These are phyloP conservation scores for Ophraella communa DNA, from an alignment of 2,888 invertebrate species.

Conservation along the genomic window DNA sequence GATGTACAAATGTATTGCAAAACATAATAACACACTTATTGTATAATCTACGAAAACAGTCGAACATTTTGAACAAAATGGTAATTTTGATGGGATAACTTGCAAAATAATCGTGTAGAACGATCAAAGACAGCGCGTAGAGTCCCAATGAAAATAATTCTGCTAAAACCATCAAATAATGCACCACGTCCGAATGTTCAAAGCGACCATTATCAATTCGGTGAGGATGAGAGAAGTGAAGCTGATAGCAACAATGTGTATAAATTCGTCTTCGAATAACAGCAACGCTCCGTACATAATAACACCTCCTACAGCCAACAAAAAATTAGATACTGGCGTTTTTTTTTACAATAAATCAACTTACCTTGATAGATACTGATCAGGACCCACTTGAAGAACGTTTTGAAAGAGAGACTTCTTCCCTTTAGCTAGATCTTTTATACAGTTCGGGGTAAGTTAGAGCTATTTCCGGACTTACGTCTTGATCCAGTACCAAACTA, in stretches of 20 bases:
- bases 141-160: slow-evolving; percentile 88
- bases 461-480: slow-evolving; percentile 91
- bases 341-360: no score
- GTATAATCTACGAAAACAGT: no score
- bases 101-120: slow-evolving; percentile 92
- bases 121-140: slow-evolving; percentile 85
- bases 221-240: slow-evolving; percentile 97
- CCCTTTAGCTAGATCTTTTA: slow-evolving; percentile 97
- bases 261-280: slow-evolving; percentile 96
- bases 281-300: slow-evolving; percentile 99
- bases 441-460: slow-evolving; percentile 96
- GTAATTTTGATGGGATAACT: no score
- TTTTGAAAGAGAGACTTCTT: slow-evolving; percentile 95
- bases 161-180: slow-evolving; percentile 93
- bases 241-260: slow-evolving; percentile 98
- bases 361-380: slow-evolving; percentile 98
- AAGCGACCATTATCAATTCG: slow-evolving; percentile 97
- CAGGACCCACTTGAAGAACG: slow-evolving; percentile 98
- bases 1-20: no score
- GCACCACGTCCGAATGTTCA: slow-evolving; percentile 97
- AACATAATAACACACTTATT: no score
- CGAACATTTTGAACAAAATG: no score
- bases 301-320: slow-evolving; percentile 78
- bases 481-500: slow-evolving; percentile 90
- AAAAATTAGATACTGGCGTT: background rate